phyloP scores from a whole-genome alignment of 2,888 invertebrate species.

The Sinelater perroti region DNA sequence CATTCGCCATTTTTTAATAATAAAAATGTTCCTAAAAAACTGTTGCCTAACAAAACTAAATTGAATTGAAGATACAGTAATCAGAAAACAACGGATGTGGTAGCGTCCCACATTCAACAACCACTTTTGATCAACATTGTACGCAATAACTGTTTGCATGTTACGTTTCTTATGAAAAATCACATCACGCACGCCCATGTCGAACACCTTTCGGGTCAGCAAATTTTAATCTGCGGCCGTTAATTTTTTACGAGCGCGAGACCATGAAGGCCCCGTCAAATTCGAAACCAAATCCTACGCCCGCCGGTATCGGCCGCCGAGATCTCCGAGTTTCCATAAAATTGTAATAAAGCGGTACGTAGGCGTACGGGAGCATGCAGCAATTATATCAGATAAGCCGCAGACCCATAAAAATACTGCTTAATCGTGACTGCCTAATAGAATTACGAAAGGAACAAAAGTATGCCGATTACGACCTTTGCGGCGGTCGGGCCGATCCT shows the following conservation, averaged over 20 bases:
- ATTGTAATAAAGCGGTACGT: constrained; percentile 38
- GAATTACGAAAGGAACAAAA: constrained; percentile 37
- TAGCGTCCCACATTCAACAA: no score
- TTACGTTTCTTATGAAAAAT: not conserved
- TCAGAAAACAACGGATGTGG: no score
- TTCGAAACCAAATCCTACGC: constrained; percentile 29
- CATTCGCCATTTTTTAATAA: no score
- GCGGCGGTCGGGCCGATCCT: constrained; percentile 24
- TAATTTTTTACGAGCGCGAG: constrained; percentile 20
- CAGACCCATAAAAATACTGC: constrained; percentile 35
- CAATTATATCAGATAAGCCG: constrained; percentile 36
- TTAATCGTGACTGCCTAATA: constrained; percentile 43
- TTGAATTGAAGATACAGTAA: no score
- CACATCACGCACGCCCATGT: not conserved
- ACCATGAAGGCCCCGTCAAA: constrained; percentile 22
- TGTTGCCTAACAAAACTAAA: no score
- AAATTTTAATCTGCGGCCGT: constrained; percentile 1
- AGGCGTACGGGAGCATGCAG: constrained; percentile 36
- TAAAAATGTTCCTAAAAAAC: no score
- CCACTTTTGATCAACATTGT: no score
- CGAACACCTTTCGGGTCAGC: not conserved
- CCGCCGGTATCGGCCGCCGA: constrained; percentile 25
- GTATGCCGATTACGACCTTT: constrained; percentile 36
- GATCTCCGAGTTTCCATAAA: constrained; percentile 39
- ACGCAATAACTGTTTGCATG: constrained; percentile 3